Percentiles rank a stretch among this genome's conserved stretches.
Evolutionary conservation across 2,797 vertebrate genomes (phyloP).

Genomic region (Leucoraja ocellata): DNA sequence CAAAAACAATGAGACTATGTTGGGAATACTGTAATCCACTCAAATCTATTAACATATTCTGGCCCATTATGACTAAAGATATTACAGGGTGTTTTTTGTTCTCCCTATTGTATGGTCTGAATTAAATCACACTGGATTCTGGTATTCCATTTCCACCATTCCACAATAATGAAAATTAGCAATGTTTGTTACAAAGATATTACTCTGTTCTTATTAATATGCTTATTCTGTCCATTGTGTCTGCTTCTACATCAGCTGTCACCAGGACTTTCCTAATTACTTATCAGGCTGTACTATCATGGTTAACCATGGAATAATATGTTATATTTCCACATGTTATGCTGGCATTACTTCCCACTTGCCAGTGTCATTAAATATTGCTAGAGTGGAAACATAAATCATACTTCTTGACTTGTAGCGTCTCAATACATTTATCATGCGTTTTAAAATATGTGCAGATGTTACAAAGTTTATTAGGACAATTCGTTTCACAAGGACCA

Average conservation of each 20-base stretch:
- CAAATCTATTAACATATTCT: no score
- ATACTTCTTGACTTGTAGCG: not conserved
- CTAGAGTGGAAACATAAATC: not conserved
- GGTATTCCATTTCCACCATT: not conserved
- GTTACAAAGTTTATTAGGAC: not conserved
- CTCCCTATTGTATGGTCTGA: not conserved
- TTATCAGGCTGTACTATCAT: not conserved
- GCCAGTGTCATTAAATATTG: not conserved
- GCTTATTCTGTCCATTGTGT: not conserved
- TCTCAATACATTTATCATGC: not conserved
- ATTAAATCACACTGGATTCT: not conserved
- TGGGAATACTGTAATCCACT: no score
- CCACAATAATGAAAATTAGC: not conserved
- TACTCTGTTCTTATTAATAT: not conserved
- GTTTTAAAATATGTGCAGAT: not conserved
- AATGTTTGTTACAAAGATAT: not conserved
- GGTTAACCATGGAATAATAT: not conserved
- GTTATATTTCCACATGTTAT: not conserved
- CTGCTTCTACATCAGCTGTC: not conserved
- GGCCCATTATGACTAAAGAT: not conserved
- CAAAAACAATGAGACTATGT: no score
- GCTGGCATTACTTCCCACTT: not conserved
- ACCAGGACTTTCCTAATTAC: not conserved
- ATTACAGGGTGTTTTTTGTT: not conserved
- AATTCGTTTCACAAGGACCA: not conserved